Conservation (phyloP, 2,888 invertebrate species). For the Encarsia formosa region DNA sequence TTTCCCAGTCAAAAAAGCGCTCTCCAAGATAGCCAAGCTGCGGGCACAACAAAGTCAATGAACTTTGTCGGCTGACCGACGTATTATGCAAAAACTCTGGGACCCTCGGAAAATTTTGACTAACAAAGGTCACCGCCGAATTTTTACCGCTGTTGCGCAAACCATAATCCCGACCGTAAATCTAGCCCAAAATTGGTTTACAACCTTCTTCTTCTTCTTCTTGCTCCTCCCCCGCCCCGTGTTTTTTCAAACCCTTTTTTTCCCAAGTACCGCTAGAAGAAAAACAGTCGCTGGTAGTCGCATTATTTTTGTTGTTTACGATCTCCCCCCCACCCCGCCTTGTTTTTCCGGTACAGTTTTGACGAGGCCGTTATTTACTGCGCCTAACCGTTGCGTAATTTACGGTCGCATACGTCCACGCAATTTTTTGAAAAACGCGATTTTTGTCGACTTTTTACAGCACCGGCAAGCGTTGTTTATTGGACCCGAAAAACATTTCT, state of each 20-base stretch:
- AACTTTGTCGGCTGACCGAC: too few relatives aligned
- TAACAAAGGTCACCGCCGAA: constrained; percentile 9
- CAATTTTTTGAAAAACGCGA: not conserved
- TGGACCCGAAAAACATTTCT: not conserved
- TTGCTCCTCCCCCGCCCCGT: not conserved
- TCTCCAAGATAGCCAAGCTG: too few relatives aligned
- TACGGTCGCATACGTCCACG: constrained; percentile 29
- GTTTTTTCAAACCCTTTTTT: too few relatives aligned
- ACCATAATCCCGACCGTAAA: constrained; percentile 31
- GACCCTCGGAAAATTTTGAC: constrained; percentile 12
- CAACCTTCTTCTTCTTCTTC: constrained; percentile 27
- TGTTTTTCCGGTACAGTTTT: not conserved
- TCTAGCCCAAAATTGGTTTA: constrained; percentile 39
- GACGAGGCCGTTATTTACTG: constrained; percentile 28
- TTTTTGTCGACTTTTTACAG: not conserved
- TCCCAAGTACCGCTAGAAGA: too few relatives aligned
- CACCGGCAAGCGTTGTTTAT: not conserved
- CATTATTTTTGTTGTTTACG: constrained; percentile 25
- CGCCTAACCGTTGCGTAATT: constrained; percentile 34
- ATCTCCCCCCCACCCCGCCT: constrained; percentile 14
- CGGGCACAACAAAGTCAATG: too few relatives aligned
- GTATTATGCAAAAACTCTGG: too few relatives aligned
- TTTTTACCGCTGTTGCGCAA: constrained; percentile 36
- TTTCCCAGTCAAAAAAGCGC: too few relatives aligned
- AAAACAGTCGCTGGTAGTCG: too few relatives aligned